Evolutionary conservation across 2,888 invertebrate genomes (phyloP), one percentile per base, ranked within the genome.

Genomic region (Melangyna quadrimaculata): DNA sequence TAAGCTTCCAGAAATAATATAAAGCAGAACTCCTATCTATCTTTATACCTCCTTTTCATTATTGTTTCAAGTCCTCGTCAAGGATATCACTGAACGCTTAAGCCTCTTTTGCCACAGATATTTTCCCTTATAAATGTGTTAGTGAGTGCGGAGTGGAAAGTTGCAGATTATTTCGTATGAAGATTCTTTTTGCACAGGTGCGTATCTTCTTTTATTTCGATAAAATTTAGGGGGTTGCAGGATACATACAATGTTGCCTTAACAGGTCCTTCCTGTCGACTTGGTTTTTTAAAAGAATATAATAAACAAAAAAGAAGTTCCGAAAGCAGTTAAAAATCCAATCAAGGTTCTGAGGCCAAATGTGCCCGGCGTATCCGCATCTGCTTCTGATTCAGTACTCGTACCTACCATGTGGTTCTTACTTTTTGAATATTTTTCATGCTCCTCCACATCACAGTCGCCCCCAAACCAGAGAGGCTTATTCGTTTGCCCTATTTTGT

Each of bases 371-470:
- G 19, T 35, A 19, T 29, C 57, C 57, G 19, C 17, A 17, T 19
- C 57, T 59, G 59, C 1, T 8, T 22, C 9, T 19, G 29, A n/a
- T n/a, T n/a, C 22, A 59, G 35, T 35, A 35, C 8, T 32, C 35
- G 22, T 37, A 59, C 22, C 35, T 37, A 59, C 22, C 35, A 22
- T 35, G 59, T 29, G 59, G 51, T 32, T 61, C 35, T 35, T 35
- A 35, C 70, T 72, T 69, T 67, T 65, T 72, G 71, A 71, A 82
- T 53, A 74, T 63, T 74, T 74, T 65, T 65, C 65, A 45, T 73
- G 65, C 74, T 40, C 35, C 22, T 63, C n/a, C n/a, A n/a, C n/a
- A n/a, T n/a, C 27, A 73, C 61, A 37, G 8, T 37, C 5, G n/a
- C 35, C n/a, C n/a, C n/a, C n/a, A n/a, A n/a, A n/a, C n/a, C n/a